Evolutionary conservation across 2,113 vertebrate species (phyloP).

Genomic region (Triplophysa tibetana): DNA sequence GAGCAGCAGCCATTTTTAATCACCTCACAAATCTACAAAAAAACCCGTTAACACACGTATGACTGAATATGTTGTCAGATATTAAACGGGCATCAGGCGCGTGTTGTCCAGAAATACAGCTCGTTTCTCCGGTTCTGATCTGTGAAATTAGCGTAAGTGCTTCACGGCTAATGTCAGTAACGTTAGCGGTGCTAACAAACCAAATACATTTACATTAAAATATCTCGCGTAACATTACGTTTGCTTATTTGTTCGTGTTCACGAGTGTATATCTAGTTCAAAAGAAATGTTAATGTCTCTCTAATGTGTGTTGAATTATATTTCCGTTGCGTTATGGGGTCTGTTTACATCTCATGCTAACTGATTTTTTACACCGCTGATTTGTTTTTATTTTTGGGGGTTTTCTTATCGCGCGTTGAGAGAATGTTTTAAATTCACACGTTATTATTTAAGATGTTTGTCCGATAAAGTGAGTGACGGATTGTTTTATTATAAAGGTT

Average conservation of each 20-base stretch:
- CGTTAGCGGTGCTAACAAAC: neutral
- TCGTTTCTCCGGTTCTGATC: neutral
- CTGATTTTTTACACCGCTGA: neutral
- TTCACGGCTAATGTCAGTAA: conserved; percentile 8
- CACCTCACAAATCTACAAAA: conserved; percentile 69
- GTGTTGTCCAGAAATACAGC: neutral
- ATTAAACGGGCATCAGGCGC: neutral
- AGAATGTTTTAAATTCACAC: too few relatives aligned
- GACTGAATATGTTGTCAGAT: neutral
- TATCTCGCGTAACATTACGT: neutral
- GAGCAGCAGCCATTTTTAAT: conserved; percentile 82
- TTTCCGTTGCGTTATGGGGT: neutral
- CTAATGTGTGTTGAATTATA: neutral
- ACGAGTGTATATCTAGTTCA: neutral
- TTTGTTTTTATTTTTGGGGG: too few relatives aligned
- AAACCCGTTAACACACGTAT: conserved; percentile 29
- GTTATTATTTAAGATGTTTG: too few relatives aligned
- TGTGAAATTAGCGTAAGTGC: neutral
- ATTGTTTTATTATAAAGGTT: too few relatives aligned
- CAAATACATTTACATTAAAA: neutral
- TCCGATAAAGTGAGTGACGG: too few relatives aligned
- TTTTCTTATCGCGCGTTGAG: too few relatives aligned
- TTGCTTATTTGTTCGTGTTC: neutral
- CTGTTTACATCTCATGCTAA: conserved; percentile 39
- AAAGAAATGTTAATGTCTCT: neutral